These are phyloP conservation scores for Eleutherodactylus coqui DNA, from an alignment of 2,797 vertebrate species.

Conservation along the genomic window DNA sequence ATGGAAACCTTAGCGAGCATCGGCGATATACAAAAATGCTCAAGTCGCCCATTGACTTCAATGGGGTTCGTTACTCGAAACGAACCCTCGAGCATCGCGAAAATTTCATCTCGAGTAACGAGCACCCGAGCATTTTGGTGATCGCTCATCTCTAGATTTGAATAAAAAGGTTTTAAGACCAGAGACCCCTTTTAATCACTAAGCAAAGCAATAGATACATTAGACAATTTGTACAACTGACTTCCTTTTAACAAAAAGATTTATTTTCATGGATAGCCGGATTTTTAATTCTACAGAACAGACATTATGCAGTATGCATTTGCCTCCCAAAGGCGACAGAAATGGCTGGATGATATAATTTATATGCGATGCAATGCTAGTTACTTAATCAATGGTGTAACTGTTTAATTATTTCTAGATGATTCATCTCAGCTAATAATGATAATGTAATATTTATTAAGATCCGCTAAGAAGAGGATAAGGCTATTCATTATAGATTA, in stretches of 20 bases:
- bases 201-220: too few species aligned
- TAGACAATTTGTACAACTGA: too few species aligned
- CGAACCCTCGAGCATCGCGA: too few species aligned
- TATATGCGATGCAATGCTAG: constrained; percentile 36
- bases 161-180: too few species aligned
- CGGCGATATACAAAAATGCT: too few species aligned
- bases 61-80: too few species aligned
- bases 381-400: constrained; percentile 33
- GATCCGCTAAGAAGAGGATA: constrained; percentile 42
- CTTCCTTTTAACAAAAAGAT: background rate
- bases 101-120: too few species aligned
- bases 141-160: too few species aligned
- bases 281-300: background rate
- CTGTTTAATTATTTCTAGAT: constrained; percentile 54
- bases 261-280: background rate
- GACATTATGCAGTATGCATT: background rate
- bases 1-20: too few species aligned
- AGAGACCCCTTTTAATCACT: too few species aligned
- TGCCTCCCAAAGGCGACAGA: constrained; percentile 19
- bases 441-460: constrained; percentile 57
- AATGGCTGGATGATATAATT: constrained; percentile 34
- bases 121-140: too few species aligned
- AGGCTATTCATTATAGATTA: constrained; percentile 48
- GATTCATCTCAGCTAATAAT: constrained; percentile 55
- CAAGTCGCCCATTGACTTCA: too few species aligned